phyloP scores from a whole-genome alignment of 1,140 invertebrate genomes.

The Hetaerina americana region DNA sequence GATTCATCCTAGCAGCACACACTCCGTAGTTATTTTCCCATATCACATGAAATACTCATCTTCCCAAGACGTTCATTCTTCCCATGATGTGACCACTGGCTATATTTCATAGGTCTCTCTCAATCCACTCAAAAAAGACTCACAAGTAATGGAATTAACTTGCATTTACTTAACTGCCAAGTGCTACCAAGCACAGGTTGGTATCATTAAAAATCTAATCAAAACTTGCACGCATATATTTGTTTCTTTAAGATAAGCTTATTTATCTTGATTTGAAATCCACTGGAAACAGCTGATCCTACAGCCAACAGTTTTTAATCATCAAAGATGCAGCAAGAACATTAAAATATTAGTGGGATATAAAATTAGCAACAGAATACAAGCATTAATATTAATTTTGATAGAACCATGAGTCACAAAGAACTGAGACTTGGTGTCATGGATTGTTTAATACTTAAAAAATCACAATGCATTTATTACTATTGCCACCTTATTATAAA shows the following conservation, averaged over 20 bases:
- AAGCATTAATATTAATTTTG: background rate
- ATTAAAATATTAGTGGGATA: background rate
- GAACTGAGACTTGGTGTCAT: too few relatives aligned
- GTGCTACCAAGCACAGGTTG: background rate
- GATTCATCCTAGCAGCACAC: background rate
- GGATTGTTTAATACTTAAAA: too few relatives aligned
- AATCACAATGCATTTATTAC: too few relatives aligned
- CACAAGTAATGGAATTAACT: background rate
- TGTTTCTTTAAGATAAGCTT: background rate
- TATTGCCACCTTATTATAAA: too few relatives aligned
- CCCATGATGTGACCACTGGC: background rate
- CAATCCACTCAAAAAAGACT: background rate
- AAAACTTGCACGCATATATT: too few relatives aligned
- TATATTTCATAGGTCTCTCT: background rate
- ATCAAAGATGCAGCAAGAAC: background rate
- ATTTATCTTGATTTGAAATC: background rate
- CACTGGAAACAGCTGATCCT: background rate
- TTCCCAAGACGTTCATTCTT: background rate
- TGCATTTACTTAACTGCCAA: background rate
- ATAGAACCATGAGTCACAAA: too few relatives aligned
- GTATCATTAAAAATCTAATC: too few relatives aligned
- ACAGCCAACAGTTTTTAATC: background rate
- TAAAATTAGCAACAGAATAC: background rate
- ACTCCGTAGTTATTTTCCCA: background rate
- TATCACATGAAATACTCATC: background rate